phyloP scores from a whole-genome alignment of 2,888 invertebrate genomes.

The Saturnia japonica region DNA sequence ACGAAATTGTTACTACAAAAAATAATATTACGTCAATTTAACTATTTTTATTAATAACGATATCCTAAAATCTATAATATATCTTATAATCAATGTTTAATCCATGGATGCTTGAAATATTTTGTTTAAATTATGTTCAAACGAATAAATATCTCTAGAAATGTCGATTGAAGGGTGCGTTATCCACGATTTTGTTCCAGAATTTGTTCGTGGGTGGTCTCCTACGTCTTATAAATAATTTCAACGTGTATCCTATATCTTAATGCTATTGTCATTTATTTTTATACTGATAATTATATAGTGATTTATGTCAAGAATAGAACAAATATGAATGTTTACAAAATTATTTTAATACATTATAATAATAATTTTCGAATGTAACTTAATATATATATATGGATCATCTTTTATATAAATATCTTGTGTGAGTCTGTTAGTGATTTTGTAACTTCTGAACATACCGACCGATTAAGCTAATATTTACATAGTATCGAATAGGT shows the following conservation, averaged over 20 bases:
- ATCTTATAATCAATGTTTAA: neutral
- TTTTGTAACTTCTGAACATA: no score
- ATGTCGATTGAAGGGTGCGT: constrained; percentile 8
- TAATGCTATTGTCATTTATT: neutral
- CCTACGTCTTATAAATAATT: constrained; percentile 20
- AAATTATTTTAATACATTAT: neutral
- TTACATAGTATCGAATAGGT: no score
- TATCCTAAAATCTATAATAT: neutral
- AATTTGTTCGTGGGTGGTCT: constrained; percentile 33
- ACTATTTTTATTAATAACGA: neutral
- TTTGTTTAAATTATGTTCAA: constrained; percentile 5
- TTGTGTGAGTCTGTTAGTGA: no score
- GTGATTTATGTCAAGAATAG: neutral
- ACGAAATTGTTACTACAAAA: no score
- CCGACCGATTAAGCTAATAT: no score
- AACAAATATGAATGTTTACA: neutral
- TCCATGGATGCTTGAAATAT: constrained; percentile 2
- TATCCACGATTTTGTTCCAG: constrained; percentile 9
- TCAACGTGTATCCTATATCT: constrained; percentile 33
- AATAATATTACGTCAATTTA: neutral
- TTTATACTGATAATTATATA: neutral
- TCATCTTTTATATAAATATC: no score
- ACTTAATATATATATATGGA: no score
- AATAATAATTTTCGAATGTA: no score
- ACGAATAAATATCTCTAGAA: neutral